Evolutionary conservation across 2,797 vertebrate genomes (phyloP), one percentile per base, ranked within the genome.

Genomic region (Poliocrania exsul): DNA sequence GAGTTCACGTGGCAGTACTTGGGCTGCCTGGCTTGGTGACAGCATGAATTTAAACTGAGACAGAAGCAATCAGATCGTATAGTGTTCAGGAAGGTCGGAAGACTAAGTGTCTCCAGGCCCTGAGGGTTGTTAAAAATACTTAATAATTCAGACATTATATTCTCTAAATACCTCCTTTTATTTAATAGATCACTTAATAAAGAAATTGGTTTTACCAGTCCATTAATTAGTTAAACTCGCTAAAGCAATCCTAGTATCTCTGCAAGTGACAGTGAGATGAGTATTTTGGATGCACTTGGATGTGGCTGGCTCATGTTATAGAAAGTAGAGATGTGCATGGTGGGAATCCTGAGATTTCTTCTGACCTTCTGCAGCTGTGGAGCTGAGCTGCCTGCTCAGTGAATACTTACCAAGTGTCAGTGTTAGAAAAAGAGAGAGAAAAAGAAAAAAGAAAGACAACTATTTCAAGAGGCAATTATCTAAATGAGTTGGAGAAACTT

Each of bases 381-480:
- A 89, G 35, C 42, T 80, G 67, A 91, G 77, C 67, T 92, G n/a
- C 38, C 46, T 85, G 42, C 31, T 88, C 46, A 11, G 11, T 64
- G 83, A 88, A n/a, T 29, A 60, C 35, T 83, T 86, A 46, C 54
- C 56, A 82, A 94, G 53, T 71, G 58, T 20, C 58, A 78, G 46
- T 44, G 86, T 46, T 85, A 33, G 57, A 72, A 44, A 88, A 50
- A 64, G 4, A 57, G 3, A 28, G 2, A 5, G 11, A 6, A 9
- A 37, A 10, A 16, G 6, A 17, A 23, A 42, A 40, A 37, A 69
- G 3, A n/a, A 12, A 72, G 50, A 18, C 19, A 94, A 66, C 54
- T 93, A 84, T 95, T 96, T 96, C 73, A 73, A 94, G 80, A 38
- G 51, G 57, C 90, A 95, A 93, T 96, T 95, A 94, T 95, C 81